Evolutionary conservation across 35 echinoderm and acorn worm genomes (phyloP).

Genomic region (Eucidaris tribuloides): DNA sequence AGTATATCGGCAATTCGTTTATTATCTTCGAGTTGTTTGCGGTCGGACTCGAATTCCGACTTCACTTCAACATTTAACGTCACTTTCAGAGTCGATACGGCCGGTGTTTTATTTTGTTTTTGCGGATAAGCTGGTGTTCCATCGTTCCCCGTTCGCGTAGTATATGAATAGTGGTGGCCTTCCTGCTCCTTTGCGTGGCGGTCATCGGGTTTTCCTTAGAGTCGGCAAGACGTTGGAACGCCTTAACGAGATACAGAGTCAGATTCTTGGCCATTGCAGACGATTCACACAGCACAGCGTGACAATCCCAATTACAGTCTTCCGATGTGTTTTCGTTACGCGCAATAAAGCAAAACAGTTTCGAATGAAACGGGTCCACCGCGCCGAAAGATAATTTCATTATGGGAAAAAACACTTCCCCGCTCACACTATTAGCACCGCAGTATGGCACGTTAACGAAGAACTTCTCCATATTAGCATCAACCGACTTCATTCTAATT

Average conservation of each 20-base stretch:
- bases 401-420: conserved; percentile 24
- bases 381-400: conserved; percentile 78
- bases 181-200: background rate
- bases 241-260: conserved; percentile 66
- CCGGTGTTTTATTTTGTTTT: background rate
- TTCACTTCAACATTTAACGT: conserved; percentile 63
- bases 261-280: conserved; percentile 62
- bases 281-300: conserved; percentile 83
- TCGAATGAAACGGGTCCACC: conserved; percentile 47
- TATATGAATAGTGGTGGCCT: conserved; percentile 53
- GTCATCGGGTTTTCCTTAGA: conserved; percentile 1
- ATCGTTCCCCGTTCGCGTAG: conserved; percentile 33
- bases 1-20: conserved; percentile 22
- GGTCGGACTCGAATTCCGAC: background rate
- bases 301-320: conserved; percentile 62
- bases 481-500: background rate
- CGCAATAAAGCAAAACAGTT: conserved; percentile 64
- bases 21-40: conserved; percentile 13
- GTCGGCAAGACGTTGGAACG: conserved; percentile 56
- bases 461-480: background rate
- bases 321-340: background rate
- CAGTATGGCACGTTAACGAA: background rate
- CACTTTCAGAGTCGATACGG: conserved; percentile 67
- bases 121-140: conserved; percentile 11
- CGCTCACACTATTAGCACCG: background rate